Evolutionary conservation across 2,888 invertebrate genomes (phyloP).

Genomic region (Thereva nobilitata): DNA sequence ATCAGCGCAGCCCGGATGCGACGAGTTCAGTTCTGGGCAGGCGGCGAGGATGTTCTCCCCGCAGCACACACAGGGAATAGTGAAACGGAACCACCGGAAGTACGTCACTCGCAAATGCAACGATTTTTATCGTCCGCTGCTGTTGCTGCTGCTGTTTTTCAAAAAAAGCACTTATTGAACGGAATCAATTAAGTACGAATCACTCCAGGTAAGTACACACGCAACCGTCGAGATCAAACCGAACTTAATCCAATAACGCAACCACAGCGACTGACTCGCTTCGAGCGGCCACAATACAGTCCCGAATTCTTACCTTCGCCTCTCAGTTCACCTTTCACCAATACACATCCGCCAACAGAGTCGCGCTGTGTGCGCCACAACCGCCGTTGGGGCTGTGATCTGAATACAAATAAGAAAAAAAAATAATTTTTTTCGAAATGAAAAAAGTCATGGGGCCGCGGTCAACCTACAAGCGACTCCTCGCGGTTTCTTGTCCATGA

Average conservation of each 20-base stretch:
- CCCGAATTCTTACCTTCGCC: conserved; percentile 33
- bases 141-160: too few relatives aligned
- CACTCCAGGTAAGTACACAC: conserved; percentile 3
- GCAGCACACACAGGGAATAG: too few relatives aligned
- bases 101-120: too few relatives aligned
- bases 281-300: conserved; percentile 33
- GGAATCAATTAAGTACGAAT: too few relatives aligned
- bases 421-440: background rate
- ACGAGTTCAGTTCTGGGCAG: too few relatives aligned
- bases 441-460: conserved; percentile 31
- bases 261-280: conserved; percentile 46
- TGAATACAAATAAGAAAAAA: conserved; percentile 5
- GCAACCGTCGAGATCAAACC: conserved; percentile 22
- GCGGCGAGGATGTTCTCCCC: too few relatives aligned
- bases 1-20: too few relatives aligned
- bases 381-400: background rate
- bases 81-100: too few relatives aligned
- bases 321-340: conserved; percentile 32
- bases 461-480: conserved; percentile 27
- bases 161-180: too few relatives aligned
- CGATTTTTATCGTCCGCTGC: too few relatives aligned
- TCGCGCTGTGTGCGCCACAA: background rate
- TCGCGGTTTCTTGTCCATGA: background rate
- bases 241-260: conserved; percentile 46
- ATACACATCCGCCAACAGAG: conserved; percentile 13